Percentiles rank a stretch among this genome's conserved stretches.
These are phyloP conservation scores for Rhynchonema sp. DNA, from an alignment of 2,888 invertebrate genomes.

Conservation along the genomic window DNA sequence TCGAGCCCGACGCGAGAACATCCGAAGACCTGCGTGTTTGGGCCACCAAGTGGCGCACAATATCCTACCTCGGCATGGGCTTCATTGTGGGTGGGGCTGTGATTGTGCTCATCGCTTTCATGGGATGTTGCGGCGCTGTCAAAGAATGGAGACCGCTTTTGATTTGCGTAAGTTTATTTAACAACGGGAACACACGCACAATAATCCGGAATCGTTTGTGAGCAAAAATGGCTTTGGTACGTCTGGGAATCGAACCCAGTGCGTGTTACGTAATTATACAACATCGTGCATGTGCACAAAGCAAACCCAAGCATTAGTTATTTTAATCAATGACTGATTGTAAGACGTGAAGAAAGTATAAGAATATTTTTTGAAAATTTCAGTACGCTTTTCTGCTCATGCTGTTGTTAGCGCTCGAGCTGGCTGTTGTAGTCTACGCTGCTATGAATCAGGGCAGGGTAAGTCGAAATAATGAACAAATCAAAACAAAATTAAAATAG, in stretches of 20 bases:
- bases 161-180: slow-evolving; percentile 22
- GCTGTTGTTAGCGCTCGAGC: slow-evolving; percentile 24
- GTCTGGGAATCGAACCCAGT: no score
- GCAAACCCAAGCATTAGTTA: no score
- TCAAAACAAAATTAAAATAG: no score
- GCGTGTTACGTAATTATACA: no score
- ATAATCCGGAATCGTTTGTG: no score
- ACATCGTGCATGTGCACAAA: no score
- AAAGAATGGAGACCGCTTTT: slow-evolving; percentile 26
- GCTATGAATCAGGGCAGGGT: slow-evolving; percentile 23
- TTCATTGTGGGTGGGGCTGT: slow-evolving; percentile 21
- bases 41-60: not conserved
- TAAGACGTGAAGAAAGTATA: no score
- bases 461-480: no score
- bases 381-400: slow-evolving; percentile 25
- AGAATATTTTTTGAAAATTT: no score
- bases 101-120: slow-evolving; percentile 23
- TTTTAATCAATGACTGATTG: no score
- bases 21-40: not conserved
- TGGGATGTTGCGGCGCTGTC: slow-evolving; percentile 24
- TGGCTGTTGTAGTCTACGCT: slow-evolving; percentile 24
- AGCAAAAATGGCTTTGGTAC: no score
- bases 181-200: no score
- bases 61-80: slow-evolving; percentile 22
- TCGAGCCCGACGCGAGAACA: slow-evolving; percentile 7